phyloP scores from a whole-genome alignment of 2,113 vertebrate species.

The Philantomba maxwellii region DNA sequence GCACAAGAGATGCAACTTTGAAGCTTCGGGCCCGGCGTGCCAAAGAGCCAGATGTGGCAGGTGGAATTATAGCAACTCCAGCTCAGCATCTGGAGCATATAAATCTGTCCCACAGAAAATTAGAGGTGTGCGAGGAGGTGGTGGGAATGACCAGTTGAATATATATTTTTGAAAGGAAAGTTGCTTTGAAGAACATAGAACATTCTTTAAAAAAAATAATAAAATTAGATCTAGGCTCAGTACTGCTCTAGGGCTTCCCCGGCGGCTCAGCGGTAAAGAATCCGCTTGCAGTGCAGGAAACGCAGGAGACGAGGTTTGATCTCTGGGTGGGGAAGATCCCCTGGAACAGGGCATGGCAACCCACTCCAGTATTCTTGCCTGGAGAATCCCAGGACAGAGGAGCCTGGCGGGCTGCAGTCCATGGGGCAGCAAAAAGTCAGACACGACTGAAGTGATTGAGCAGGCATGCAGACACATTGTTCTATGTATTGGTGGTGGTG shows the following conservation, averaged over 20 bases:
- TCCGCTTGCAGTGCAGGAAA: accelerated
- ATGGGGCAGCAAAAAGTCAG: background rate
- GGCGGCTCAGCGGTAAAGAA: background rate
- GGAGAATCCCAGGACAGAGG: background rate
- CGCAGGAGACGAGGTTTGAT: background rate
- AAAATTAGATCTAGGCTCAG: conserved; percentile 31
- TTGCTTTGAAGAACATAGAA: conserved; percentile 64
- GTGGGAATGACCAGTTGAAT: conserved; percentile 66
- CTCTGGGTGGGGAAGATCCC: background rate
- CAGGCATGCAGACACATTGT: background rate
- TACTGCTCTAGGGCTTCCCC: background rate
- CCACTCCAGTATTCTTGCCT: background rate
- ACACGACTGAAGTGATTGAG: background rate
- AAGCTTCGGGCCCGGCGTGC: conserved; percentile 76
- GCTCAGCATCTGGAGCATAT: conserved; percentile 78
- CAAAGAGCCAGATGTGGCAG: conserved; percentile 83
- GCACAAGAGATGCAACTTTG: conserved; percentile 78
- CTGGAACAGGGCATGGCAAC: background rate
- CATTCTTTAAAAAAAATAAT: conserved; percentile 9
- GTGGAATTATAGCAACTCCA: conserved; percentile 74
- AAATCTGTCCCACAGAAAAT: conserved; percentile 73
- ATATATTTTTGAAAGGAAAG: conserved; percentile 68
- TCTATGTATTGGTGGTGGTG: conserved; percentile 43
- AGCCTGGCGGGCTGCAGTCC: background rate
- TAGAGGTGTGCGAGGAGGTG: conserved; percentile 71